These are phyloP conservation scores for Caenorhabditis sp. DNA, from an alignment of 2,888 invertebrate species.

Conservation along the genomic window DNA sequence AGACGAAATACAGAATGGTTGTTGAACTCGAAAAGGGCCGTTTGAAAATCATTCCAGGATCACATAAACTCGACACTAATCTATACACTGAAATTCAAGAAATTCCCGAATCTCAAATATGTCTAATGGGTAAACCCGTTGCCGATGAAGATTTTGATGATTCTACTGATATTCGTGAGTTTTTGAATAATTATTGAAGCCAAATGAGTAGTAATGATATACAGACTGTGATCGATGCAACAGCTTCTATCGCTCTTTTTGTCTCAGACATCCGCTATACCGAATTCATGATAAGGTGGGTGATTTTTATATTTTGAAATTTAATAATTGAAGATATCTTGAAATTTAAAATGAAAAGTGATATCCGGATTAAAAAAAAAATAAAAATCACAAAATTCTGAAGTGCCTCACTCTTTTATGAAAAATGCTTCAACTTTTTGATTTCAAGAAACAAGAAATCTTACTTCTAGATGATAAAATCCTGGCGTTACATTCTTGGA, in stretches of 20 bases:
- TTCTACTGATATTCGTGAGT: conserved; percentile 41
- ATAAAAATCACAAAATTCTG: too few species aligned
- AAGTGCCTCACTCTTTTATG: too few species aligned
- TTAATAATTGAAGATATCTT: background rate
- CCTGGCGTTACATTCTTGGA: too few species aligned
- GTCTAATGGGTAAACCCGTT: conserved; percentile 15
- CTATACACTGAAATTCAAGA: conserved; percentile 32
- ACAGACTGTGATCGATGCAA: conserved; percentile 51
- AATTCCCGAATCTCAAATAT: conserved; percentile 13
- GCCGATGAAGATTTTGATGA: conserved; percentile 25
- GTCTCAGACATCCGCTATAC: conserved; percentile 53
- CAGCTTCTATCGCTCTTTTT: conserved; percentile 44
- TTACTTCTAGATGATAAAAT: too few species aligned
- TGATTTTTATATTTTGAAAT: background rate
- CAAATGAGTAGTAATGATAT: too few species aligned
- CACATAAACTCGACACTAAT: background rate
- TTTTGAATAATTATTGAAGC: background rate
- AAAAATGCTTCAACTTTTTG: too few species aligned
- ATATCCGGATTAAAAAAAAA: too few species aligned
- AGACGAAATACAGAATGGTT: conserved; percentile 27
- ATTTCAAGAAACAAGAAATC: too few species aligned
- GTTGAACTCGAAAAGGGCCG: conserved; percentile 32
- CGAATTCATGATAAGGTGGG: conserved; percentile 32
- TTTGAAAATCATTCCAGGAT: conserved; percentile 9
- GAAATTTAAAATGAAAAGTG: too few species aligned